Evolutionary conservation across 2,888 invertebrate species (phyloP).

Genomic region (Mycogona germanica): DNA sequence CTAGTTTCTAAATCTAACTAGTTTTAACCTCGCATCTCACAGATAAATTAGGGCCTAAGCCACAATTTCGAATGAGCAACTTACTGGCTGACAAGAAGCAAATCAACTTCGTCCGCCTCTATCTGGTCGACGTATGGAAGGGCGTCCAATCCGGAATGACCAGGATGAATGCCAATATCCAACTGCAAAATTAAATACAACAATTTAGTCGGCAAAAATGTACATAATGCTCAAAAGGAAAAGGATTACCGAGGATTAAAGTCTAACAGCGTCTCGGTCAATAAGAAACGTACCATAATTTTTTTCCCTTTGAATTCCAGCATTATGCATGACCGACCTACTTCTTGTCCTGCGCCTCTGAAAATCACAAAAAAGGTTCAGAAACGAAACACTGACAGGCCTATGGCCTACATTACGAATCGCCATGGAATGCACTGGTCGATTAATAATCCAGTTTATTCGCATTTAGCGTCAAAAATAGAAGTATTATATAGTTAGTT

Average conservation of each 20-base stretch:
- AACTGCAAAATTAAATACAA: no score
- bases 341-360: constrained; percentile 93
- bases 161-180: constrained; percentile 98
- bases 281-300: constrained; percentile 59
- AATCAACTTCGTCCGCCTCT: constrained; percentile 92
- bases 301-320: constrained; percentile 98
- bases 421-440: not conserved
- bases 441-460: not conserved
- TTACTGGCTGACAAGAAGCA: constrained; percentile 88
- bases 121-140: constrained; percentile 95
- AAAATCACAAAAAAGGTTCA: constrained; percentile 14
- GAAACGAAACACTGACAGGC: no score
- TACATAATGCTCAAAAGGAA: not conserved
- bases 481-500: no score
- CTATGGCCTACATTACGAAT: not conserved
- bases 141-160: constrained; percentile 92
- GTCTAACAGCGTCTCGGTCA: not conserved
- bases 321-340: constrained; percentile 96
- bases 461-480: not conserved
- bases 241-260: not conserved
- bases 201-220: not conserved
- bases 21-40: not conserved
- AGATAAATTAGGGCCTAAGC: constrained; percentile 3
- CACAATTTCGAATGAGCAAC: constrained; percentile 30
- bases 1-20: no score